Evolutionary conservation across 2,888 invertebrate genomes (phyloP).

Genomic region (Smittia sp.): DNA sequence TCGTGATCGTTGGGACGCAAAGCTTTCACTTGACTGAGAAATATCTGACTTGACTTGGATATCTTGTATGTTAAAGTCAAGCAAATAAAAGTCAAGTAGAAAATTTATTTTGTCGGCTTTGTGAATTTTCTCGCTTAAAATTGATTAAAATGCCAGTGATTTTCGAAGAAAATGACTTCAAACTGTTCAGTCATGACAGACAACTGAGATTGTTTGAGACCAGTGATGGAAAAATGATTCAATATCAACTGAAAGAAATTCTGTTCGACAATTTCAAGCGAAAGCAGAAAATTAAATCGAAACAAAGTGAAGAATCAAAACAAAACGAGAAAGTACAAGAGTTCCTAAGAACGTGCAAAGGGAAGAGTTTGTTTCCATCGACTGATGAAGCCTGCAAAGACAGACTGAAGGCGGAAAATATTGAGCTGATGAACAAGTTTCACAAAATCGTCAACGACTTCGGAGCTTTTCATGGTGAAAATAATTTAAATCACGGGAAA

Average conservation of each 20-base stretch:
- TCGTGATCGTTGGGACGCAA: no score
- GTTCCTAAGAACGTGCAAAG: background rate
- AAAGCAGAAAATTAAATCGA: background rate
- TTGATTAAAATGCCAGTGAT: slow-evolving; percentile 5
- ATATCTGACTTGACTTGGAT: no score
- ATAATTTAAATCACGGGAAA: slow-evolving; percentile 56
- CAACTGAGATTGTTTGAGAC: background rate
- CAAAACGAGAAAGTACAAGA: background rate
- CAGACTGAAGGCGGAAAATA: background rate
- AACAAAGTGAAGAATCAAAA: background rate
- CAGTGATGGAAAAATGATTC: background rate
- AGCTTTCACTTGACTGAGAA: no score
- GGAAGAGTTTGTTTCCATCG: background rate
- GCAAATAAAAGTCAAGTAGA: no score
- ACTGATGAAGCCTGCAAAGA: background rate
- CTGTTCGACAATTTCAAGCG: slow-evolving; percentile 17
- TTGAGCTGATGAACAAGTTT: slow-evolving; percentile 24
- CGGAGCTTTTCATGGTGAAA: slow-evolving; percentile 57
- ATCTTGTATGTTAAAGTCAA: no score
- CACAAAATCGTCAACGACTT: background rate
- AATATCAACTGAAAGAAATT: background rate
- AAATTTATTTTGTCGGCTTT: no score
- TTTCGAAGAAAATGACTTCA: slow-evolving; percentile 1
- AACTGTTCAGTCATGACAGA: background rate
- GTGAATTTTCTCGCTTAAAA: background rate